Evolutionary conservation across 2,888 invertebrate species (phyloP).

Genomic region (Epistrophe eligans): DNA sequence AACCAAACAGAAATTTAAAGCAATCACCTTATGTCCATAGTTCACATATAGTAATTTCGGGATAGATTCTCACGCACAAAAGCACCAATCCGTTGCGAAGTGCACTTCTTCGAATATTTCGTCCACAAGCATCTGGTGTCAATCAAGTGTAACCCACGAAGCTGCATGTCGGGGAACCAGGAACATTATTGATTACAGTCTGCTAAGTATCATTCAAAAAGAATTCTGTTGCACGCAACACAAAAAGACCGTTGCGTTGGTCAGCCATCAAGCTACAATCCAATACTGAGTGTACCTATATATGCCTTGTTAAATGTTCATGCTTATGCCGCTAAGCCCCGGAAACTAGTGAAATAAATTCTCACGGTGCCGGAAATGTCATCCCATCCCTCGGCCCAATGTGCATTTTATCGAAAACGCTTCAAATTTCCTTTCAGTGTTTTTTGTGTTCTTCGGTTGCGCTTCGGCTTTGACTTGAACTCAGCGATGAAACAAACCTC

Average conservation of each 20-base stretch:
- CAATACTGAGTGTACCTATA: not conserved
- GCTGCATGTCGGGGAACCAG: constrained; percentile 46
- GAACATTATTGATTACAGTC: constrained; percentile 70
- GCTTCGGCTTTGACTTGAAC: not conserved
- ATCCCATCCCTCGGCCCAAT: constrained; percentile 45
- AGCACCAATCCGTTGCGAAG: constrained; percentile 26
- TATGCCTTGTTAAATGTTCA: no score
- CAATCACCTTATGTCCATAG: constrained; percentile 36
- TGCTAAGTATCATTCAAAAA: constrained; percentile 57
- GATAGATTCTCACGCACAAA: constrained; percentile 63
- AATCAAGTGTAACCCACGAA: constrained; percentile 77
- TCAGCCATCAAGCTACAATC: constrained; percentile 21
- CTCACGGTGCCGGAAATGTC: constrained; percentile 74
- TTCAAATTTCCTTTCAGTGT: constrained; percentile 66
- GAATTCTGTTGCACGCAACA: constrained; percentile 63
- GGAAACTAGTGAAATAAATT: constrained; percentile 58
- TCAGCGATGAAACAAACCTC: not conserved
- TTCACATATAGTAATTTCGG: constrained; percentile 19
- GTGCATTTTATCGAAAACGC: constrained; percentile 49
- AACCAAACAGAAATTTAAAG: constrained; percentile 2
- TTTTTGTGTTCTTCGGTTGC: constrained; percentile 23
- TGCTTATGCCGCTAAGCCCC: constrained; percentile 33
- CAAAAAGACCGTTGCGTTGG: constrained; percentile 70
- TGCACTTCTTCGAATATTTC: constrained; percentile 37
- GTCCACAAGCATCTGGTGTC: constrained; percentile 70